These are phyloP conservation scores for Chloebia gouldiae DNA, from an alignment of 2,113 vertebrate species.

Conservation along the genomic window DNA sequence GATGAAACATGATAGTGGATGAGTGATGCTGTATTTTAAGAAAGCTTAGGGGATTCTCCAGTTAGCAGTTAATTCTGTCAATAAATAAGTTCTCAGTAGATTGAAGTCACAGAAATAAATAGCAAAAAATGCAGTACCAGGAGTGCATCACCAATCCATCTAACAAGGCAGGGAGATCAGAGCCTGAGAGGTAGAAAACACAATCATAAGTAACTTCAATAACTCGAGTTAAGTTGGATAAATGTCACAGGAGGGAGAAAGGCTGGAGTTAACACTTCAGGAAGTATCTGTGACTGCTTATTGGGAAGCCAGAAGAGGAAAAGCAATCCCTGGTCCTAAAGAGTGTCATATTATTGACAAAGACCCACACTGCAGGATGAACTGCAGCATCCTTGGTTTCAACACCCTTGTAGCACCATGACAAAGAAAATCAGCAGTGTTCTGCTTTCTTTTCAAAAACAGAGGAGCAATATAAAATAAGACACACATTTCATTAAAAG, in stretches of 20 bases:
- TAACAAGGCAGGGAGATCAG: neutral
- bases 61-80: neutral
- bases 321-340: neutral
- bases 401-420: neutral
- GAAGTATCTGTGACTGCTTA: accelerated
- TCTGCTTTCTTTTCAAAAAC: neutral
- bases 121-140: neutral
- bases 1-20: accelerated
- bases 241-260: neutral
- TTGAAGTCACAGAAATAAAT: neutral
- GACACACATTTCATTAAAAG: neutral
- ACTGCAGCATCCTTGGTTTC: neutral
- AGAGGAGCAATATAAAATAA: neutral
- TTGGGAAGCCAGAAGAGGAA: neutral
- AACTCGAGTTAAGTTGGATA: neutral
- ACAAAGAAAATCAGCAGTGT: neutral
- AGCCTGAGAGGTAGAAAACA: neutral
- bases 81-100: neutral
- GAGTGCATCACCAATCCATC: neutral
- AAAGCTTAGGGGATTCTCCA: neutral
- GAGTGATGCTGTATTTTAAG: neutral
- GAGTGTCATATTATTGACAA: neutral
- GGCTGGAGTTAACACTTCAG: neutral
- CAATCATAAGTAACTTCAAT: neutral
- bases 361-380: neutral